Evolutionary conservation across 2,888 invertebrate species (phyloP).

Genomic region (Crioceris asparagi): DNA sequence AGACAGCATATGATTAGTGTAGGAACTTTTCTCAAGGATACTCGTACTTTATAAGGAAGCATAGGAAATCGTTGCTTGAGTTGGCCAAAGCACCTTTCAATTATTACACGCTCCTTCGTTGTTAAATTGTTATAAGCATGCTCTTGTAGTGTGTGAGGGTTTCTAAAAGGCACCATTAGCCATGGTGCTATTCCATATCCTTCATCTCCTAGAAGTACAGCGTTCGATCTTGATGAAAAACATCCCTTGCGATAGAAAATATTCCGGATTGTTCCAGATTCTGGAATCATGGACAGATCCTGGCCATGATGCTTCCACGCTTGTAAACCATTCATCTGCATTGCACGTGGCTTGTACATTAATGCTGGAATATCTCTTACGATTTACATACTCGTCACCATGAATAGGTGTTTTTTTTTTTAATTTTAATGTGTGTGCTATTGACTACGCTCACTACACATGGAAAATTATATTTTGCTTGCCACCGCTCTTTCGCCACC

Average conservation of each 20-base stretch:
- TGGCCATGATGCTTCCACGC: slow-evolving; percentile 15
- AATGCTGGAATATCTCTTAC: slow-evolving; percentile 13
- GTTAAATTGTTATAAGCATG: slow-evolving; percentile 11
- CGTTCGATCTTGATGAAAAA: slow-evolving; percentile 4
- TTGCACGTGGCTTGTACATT: slow-evolving; percentile 17
- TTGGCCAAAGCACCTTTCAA: slow-evolving; percentile 18
- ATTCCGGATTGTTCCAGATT: too few species aligned
- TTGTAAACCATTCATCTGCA: slow-evolving; percentile 14
- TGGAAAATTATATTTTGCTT: slow-evolving; percentile 1
- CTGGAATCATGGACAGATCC: slow-evolving; percentile 15
- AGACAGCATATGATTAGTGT: slow-evolving; percentile 6
- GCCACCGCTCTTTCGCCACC: neutral
- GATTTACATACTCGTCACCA: slow-evolving; percentile 18
- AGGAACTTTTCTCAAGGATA: slow-evolving; percentile 3
- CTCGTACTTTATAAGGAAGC: slow-evolving; percentile 6
- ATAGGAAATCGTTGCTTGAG: slow-evolving; percentile 16
- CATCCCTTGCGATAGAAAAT: slow-evolving; percentile 8
- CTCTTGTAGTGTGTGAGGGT: slow-evolving; percentile 11
- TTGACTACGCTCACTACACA: slow-evolving; percentile 6
- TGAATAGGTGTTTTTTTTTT: slow-evolving; percentile 10
- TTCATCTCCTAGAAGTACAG: slow-evolving; percentile 15
- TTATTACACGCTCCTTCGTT: slow-evolving; percentile 14
- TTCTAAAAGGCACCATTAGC: slow-evolving; percentile 16
- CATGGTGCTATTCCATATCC: slow-evolving; percentile 18
- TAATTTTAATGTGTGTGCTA: slow-evolving; percentile 13